Conservation (phyloP, 2,113 vertebrate species). For the Riparia riparia region DNA sequence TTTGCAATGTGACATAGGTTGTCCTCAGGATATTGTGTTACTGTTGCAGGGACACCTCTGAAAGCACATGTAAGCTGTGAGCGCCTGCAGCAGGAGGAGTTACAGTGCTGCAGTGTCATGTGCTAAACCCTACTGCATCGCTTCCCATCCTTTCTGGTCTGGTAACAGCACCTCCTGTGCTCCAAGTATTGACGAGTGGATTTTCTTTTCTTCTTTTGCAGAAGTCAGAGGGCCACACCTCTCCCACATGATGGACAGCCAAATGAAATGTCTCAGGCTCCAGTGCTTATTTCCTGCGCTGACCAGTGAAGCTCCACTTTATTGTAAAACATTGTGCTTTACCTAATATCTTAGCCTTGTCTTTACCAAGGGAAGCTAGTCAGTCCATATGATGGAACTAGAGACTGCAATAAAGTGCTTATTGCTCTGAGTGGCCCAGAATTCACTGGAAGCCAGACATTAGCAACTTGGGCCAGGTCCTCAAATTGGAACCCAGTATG, state of each 20-base stretch:
- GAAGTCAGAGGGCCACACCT: constrained; percentile 88
- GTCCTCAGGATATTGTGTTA: background rate
- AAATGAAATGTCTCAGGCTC: constrained; percentile 94
- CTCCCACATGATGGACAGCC: constrained; percentile 89
- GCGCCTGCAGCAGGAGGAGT: background rate
- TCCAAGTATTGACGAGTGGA: constrained; percentile 1
- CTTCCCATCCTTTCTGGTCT: background rate
- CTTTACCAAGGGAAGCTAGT: constrained; percentile 83
- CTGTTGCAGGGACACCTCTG: background rate
- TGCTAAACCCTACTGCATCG: rapidly evolving
- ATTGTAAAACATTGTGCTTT: constrained; percentile 85
- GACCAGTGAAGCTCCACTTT: constrained; percentile 91
- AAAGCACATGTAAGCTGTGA: rapidly evolving
- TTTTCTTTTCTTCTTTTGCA: constrained; percentile 79
- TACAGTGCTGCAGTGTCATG: rapidly evolving
- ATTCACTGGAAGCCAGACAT: constrained; percentile 79
- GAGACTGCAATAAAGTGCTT: constrained; percentile 80
- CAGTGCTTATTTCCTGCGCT: constrained; percentile 97
- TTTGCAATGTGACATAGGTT: background rate
- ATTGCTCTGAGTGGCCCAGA: constrained; percentile 78
- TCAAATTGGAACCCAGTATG: constrained; percentile 72
- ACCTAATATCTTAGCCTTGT: constrained; percentile 85
- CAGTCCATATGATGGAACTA: constrained; percentile 78
- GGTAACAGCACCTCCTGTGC: background rate
- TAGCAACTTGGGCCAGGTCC: constrained; percentile 75